Evolutionary conservation across 1,140 invertebrate genomes (phyloP).

Genomic region (Heterodera carotae): DNA sequence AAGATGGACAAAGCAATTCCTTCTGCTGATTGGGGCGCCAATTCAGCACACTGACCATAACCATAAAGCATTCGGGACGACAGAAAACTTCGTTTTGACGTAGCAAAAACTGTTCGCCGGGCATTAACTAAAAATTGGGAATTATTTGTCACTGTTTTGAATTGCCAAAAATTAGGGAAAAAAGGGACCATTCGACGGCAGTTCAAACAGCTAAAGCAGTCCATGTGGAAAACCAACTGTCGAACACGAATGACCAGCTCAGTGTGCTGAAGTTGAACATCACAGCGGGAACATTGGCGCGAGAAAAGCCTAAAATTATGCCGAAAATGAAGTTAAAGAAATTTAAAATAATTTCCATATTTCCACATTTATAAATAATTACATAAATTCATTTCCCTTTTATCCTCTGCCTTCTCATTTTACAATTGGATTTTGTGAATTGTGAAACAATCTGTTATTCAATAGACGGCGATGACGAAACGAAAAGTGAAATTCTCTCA

Average conservation of each 20-base stretch:
- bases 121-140: conserved; percentile 6
- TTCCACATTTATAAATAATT: no score
- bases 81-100: conserved; percentile 26
- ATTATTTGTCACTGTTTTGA: not conserved
- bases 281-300: conserved; percentile 20
- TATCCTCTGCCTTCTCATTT: not conserved
- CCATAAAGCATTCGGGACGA: conserved; percentile 30
- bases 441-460: not conserved
- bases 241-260: conserved; percentile 33
- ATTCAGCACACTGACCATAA: no score
- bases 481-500: conserved; percentile 3
- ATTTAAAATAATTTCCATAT: not conserved
- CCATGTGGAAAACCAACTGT: conserved; percentile 30
- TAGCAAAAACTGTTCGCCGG: conserved; percentile 30
- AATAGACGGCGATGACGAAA: not conserved
- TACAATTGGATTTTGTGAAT: not conserved
- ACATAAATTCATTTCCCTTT: not conserved
- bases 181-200: conserved; percentile 5
- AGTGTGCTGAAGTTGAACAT: conserved; percentile 14
- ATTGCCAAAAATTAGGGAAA: not conserved
- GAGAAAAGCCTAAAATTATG: conserved; percentile 7
- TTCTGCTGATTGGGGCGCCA: no score
- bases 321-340: not conserved
- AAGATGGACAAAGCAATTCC: not conserved
- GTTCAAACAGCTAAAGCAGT: conserved; percentile 30